Evolutionary conservation across 2,797 vertebrate species (phyloP).

Genomic region (Morelia viridis): DNA sequence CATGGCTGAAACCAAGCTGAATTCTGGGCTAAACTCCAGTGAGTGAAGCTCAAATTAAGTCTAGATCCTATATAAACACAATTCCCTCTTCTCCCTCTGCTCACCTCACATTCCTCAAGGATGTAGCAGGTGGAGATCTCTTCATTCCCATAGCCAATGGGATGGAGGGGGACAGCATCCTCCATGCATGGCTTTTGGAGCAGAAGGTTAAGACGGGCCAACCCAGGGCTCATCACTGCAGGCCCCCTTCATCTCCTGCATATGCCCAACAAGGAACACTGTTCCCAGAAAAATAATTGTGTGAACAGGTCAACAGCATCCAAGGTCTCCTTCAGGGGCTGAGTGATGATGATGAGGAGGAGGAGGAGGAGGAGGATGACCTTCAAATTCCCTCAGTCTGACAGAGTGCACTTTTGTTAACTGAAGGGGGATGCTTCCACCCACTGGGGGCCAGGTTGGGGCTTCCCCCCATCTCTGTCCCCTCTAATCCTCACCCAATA

Average conservation of each 20-base stretch:
- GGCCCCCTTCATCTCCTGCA: background rate
- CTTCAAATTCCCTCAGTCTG: slow-evolving; percentile 29
- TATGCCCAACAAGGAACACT: background rate
- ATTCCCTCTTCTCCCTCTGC: background rate
- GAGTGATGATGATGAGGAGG: background rate
- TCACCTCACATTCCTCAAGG: background rate
- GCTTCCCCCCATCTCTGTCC: slow-evolving; percentile 11
- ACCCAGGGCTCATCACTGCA: background rate
- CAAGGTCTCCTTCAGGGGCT: background rate
- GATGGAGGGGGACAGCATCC: background rate
- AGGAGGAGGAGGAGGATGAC: background rate
- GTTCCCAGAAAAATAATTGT: background rate
- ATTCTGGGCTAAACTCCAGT: background rate
- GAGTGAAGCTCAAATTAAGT: background rate
- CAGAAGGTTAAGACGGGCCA: background rate
- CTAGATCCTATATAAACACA: background rate
- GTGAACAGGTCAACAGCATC: background rate
- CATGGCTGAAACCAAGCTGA: background rate
- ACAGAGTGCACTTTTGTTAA: slow-evolving; percentile 23
- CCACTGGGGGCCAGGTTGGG: slow-evolving; percentile 41
- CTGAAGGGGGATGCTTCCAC: slow-evolving; percentile 14
- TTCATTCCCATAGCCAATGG: background rate
- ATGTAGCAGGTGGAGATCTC: background rate
- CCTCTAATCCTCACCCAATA: slow-evolving; percentile 40
- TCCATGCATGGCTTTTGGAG: background rate